Evolutionary conservation across 2,888 invertebrate species (phyloP).

Genomic region (Ganaspis brasiliensis): DNA sequence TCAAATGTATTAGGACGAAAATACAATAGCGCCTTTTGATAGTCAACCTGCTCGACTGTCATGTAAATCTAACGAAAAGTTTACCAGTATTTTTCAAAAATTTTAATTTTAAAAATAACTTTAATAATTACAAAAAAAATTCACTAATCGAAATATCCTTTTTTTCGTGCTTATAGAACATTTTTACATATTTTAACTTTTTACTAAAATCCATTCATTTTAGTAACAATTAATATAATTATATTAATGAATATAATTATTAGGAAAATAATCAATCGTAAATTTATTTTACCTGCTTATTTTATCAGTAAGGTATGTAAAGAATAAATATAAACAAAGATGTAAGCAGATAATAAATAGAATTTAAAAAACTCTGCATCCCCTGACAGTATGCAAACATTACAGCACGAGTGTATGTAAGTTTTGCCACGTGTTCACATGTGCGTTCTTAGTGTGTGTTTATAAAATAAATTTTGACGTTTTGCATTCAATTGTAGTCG

Average conservation of each 20-base stretch:
- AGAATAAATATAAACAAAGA: not conserved
- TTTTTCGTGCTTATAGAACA: no score
- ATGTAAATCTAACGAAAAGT: not conserved
- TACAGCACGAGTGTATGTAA: not conserved
- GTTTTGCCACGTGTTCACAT: constrained; percentile 4
- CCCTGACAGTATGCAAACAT: not conserved
- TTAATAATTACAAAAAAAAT: no score
- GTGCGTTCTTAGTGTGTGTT: not conserved
- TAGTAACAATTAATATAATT: no score
- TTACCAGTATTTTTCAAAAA: not conserved
- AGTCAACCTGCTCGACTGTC: not conserved
- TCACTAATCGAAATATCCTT: no score
- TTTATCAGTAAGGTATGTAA: not conserved
- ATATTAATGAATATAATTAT: not conserved
- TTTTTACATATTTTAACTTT: no score
- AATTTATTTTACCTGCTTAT: not conserved
- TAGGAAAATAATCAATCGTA: not conserved
- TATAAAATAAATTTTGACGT: constrained; percentile 11
- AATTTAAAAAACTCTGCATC: not conserved
- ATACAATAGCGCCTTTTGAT: not conserved
- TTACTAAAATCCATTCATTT: no score
- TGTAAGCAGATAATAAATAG: not conserved
- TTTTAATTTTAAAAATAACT: no score
- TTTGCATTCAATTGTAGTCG: not conserved
- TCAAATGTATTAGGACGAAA: not conserved